Conservation (phyloP, 2,797 vertebrate genomes). For the Anabas testudineus region DNA sequence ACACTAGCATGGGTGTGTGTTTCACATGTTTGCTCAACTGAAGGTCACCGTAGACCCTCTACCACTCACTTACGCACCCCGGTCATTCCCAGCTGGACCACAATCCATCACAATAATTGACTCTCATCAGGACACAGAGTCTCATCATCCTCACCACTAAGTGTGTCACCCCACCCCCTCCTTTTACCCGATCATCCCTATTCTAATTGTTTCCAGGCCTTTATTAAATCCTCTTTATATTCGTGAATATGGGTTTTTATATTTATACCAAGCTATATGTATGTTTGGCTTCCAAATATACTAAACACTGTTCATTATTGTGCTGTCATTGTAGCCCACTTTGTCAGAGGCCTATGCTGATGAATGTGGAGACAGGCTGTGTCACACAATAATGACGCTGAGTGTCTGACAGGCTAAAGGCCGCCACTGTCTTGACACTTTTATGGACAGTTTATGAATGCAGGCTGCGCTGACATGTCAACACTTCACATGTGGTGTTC, state of each 20-base stretch:
- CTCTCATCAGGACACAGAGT: conserved; percentile 68
- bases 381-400: conserved; percentile 48
- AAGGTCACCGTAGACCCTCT: conserved; percentile 40
- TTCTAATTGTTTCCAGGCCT: conserved; percentile 71
- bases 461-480: conserved; percentile 29
- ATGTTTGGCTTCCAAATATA: conserved; percentile 11
- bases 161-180: conserved; percentile 7
- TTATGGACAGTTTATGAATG: conserved; percentile 48
- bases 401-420: conserved; percentile 45
- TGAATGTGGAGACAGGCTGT: conserved; percentile 47
- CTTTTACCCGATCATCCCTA: conserved; percentile 13
- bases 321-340: conserved; percentile 16
- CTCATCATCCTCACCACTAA: conserved; percentile 61
- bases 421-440: conserved; percentile 52
- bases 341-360: conserved; percentile 26
- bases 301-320: conserved; percentile 23
- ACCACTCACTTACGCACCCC: conserved; percentile 36
- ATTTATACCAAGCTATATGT: conserved; percentile 24
- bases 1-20: conserved; percentile 42
- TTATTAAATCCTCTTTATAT: conserved; percentile 47
- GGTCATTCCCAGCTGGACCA: conserved; percentile 49
- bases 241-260: conserved; percentile 38
- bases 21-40: conserved; percentile 15
- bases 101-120: conserved; percentile 70
- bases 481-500: conserved; percentile 36